Evolutionary conservation across 2,113 vertebrate species (phyloP), one percentile per base, ranked within the genome.

Genomic region (Hystrix cristata): DNA sequence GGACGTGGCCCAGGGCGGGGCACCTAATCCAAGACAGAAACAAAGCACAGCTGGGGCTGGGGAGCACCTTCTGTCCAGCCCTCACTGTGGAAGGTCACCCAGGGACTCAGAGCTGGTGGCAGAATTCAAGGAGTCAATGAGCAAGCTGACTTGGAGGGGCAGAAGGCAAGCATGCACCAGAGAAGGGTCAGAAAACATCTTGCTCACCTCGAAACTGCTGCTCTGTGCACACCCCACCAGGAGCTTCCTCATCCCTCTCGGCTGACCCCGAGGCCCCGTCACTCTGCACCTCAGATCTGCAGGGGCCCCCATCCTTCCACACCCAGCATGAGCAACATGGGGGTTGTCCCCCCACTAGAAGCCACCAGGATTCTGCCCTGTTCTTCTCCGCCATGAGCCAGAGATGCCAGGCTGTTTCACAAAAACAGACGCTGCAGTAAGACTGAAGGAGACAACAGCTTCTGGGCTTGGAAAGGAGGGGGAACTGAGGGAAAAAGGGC

Each of bases 271-370:
- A 3, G 19, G 38, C 71, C 72, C 38, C 1, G 34, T 3, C 0
- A 4, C n/a, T 25, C 53, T 1, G 0, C 4, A 0, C 8, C 48
- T 43, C 14, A 51, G 48, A 11, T 3, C 7, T 2, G 18, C 72
- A 76, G 43, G 43, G 12, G 46, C 25, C 72, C 46, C 43, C 60
- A 19, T 19, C 71, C 51, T 43, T 46, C 57, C 3, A 29, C 25
- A 48, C 29, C 18, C n/a, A 3, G 0, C 1, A 15, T 0, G 16
- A 43, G 60, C 10, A 5, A 67, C 21, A 38, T 1, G 0, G 15
- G 48, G 55, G 16, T 29, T 3, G 7, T 3, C 34, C 12, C 0
- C 4, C 0, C 25, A 5, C 31, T 4, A 69, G 34, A 34, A 29
- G 11, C 4, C 38, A 1, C 12, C 0, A 12, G n/a, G 19, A 48